Conservation (phyloP, 2,113 vertebrate species). For the Prinia subflava region DNA sequence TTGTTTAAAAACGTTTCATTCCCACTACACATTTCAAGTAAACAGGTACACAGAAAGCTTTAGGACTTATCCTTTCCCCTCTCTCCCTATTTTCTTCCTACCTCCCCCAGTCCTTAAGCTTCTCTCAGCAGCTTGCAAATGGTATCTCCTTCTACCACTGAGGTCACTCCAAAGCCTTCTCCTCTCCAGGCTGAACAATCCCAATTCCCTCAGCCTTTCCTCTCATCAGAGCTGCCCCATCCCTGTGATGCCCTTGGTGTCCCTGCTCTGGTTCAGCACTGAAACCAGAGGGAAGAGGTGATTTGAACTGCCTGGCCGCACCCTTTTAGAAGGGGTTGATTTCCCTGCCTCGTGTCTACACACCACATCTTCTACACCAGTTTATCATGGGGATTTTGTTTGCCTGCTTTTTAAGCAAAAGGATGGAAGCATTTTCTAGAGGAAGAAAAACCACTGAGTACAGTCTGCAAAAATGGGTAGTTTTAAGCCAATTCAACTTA, state of each 20-base stretch:
- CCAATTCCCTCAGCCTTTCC: background rate
- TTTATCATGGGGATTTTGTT: background rate
- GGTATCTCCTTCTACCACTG: background rate
- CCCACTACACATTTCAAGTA: background rate
- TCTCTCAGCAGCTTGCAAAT: background rate
- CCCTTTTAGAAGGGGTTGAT: background rate
- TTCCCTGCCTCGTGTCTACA: background rate
- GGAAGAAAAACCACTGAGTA: background rate
- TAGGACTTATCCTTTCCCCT: background rate
- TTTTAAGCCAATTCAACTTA: background rate
- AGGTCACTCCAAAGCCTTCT: background rate
- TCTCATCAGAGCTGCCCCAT: background rate
- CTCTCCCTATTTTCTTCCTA: background rate
- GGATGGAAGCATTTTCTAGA: background rate
- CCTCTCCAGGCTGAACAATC: background rate
- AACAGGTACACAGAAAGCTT: background rate
- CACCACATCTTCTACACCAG: background rate
- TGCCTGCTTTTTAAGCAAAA: background rate
- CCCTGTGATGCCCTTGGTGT: background rate
- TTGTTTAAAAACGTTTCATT: background rate
- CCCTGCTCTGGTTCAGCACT: background rate
- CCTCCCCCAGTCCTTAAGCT: background rate
- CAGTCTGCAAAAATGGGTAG: background rate
- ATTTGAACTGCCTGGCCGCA: background rate
- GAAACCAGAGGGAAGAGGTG: background rate